phyloP scores from a whole-genome alignment of 2,113 vertebrate genomes.

The Ivindomyrus marchei region DNA sequence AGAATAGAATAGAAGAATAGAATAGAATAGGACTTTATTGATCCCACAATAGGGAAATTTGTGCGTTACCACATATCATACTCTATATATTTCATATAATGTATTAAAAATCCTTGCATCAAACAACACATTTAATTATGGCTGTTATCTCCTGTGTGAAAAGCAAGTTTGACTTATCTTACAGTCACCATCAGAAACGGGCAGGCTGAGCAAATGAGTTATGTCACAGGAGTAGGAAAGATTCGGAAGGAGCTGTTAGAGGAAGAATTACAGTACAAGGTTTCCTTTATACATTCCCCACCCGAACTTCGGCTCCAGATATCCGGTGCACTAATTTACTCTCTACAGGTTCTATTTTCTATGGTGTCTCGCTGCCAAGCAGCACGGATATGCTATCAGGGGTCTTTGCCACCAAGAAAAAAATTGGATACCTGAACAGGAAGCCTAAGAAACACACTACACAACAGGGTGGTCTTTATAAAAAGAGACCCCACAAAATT shows the following conservation, averaged over 20 bases:
- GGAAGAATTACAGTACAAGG: background rate
- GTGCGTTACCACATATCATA: background rate
- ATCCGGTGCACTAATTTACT: background rate
- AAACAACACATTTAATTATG: background rate
- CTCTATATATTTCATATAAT: background rate
- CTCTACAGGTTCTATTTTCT: conserved; percentile 1
- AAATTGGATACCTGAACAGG: background rate
- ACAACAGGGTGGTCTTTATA: background rate
- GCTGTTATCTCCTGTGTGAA: background rate
- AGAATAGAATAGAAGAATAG: too few species aligned
- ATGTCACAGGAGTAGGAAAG: background rate
- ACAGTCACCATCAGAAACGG: background rate
- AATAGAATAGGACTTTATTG: too few species aligned
- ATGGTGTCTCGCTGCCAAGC: background rate
- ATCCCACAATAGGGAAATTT: too few species aligned
- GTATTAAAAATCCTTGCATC: background rate
- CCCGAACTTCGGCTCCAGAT: background rate
- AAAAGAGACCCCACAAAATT: background rate
- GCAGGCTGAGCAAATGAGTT: background rate
- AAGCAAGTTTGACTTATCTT: background rate
- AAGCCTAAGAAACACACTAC: background rate
- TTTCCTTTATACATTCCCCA: background rate
- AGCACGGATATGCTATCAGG: background rate
- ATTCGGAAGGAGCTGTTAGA: background rate
- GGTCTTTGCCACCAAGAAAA: conserved; percentile 3